phyloP scores from a whole-genome alignment of 2,888 invertebrate species.

The Crocallis elinguaria region DNA sequence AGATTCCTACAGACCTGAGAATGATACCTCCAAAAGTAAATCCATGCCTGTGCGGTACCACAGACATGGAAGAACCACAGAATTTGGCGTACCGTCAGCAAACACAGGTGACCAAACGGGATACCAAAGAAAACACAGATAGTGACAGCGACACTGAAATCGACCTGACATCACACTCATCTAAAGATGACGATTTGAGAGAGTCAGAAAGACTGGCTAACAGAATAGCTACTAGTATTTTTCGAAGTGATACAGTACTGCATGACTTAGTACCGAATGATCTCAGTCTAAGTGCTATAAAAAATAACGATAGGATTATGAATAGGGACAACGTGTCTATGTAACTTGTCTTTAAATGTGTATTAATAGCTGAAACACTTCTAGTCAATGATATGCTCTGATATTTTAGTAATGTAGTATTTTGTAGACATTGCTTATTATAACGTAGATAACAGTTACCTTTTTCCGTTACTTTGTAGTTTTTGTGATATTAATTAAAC shows the following conservation, averaged over 20 bases:
- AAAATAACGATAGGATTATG: slow-evolving; percentile 59
- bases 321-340: slow-evolving; percentile 64
- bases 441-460: slow-evolving; percentile 15
- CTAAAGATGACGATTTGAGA: slow-evolving; percentile 77
- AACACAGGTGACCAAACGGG: slow-evolving; percentile 41
- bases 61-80: slow-evolving; percentile 66
- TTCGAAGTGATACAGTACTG: slow-evolving; percentile 73
- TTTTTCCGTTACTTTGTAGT: slow-evolving; percentile 9
- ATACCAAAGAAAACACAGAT: slow-evolving; percentile 61
- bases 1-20: slow-evolving; percentile 74
- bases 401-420: slow-evolving; percentile 34
- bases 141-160: slow-evolving; percentile 81
- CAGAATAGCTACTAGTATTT: slow-evolving; percentile 76
- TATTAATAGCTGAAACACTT: slow-evolving; percentile 20
- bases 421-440: slow-evolving; percentile 32
- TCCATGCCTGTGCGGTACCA: slow-evolving; percentile 61
- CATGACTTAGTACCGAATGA: slow-evolving; percentile 80
- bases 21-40: slow-evolving; percentile 62
- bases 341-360: slow-evolving; percentile 40
- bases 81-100: slow-evolving; percentile 69
- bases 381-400: slow-evolving; percentile 37
- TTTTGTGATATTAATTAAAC: slow-evolving; percentile 11
- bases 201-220: slow-evolving; percentile 75
- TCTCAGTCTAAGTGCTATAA: slow-evolving; percentile 70
- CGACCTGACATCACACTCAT: slow-evolving; percentile 78